Evolutionary conservation across 2,888 invertebrate species (phyloP).

Genomic region (Hirtodrosophila trivittata): DNA sequence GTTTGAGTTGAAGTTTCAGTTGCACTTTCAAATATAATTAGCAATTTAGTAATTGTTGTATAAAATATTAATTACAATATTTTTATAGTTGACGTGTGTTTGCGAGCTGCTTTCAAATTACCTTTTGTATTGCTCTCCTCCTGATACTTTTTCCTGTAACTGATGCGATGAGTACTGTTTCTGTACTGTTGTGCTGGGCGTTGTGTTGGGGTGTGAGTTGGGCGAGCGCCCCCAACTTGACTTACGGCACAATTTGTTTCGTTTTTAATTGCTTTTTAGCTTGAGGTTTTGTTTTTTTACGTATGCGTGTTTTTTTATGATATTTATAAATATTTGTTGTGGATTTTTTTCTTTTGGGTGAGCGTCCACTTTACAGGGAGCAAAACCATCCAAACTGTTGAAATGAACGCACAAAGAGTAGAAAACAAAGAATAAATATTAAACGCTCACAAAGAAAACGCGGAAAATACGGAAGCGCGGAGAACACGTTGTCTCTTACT

Average conservation of each 20-base stretch:
- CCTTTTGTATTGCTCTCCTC: conserved; percentile 46
- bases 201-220: conserved; percentile 34
- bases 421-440: conserved; percentile 36
- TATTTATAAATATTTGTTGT: conserved; percentile 2
- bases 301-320: conserved; percentile 1
- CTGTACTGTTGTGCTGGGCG: conserved; percentile 9
- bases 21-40: conserved; percentile 28
- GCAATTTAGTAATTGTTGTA: conserved; percentile 8
- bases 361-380: conserved; percentile 24
- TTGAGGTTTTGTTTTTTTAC: conserved; percentile 27
- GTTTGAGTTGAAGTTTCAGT: conserved; percentile 29
- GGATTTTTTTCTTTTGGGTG: conserved; percentile 28
- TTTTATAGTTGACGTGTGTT: conserved; percentile 21
- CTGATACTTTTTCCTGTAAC: conserved; percentile 16
- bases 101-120: conserved; percentile 41
- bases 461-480: not conserved
- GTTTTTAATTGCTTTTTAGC: conserved; percentile 73
- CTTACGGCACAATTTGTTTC: conserved; percentile 71
- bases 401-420: conserved; percentile 28
- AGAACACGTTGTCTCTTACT: not conserved
- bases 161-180: conserved; percentile 16
- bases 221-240: conserved; percentile 70
- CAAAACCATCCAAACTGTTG: conserved; percentile 33
- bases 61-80: conserved; percentile 32
- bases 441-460: not conserved